A percentile compares a stretch with the other conserved stretches of the same genome.
Evolutionary conservation across 2,888 invertebrate genomes (phyloP).

Genomic region (Desoria tigrina): DNA sequence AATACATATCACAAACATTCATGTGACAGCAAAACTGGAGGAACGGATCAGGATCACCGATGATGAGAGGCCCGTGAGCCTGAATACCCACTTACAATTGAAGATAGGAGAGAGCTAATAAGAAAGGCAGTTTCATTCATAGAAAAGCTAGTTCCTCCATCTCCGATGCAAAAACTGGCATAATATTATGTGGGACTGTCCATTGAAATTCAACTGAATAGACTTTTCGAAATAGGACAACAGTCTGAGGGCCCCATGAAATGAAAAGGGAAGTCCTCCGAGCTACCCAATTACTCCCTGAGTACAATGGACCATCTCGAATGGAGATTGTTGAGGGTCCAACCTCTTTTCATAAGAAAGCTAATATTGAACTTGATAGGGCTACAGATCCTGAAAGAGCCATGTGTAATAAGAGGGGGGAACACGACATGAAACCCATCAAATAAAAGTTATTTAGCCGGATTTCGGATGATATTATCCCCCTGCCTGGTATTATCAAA

Average conservation of each 20-base stretch:
- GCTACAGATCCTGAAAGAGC: slow-evolving; percentile 28
- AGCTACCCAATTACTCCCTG: slow-evolving; percentile 54
- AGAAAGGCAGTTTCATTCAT: neutral
- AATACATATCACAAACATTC: too few relatives aligned
- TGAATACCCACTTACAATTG: slow-evolving; percentile 14
- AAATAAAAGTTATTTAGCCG: slow-evolving; percentile 6
- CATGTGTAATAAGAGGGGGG: slow-evolving; percentile 37
- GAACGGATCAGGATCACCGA: neutral
- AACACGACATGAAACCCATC: slow-evolving; percentile 15
- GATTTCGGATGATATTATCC: neutral
- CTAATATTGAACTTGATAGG: slow-evolving; percentile 54
- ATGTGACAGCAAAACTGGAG: too few relatives aligned
- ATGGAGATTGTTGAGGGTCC: slow-evolving; percentile 48
- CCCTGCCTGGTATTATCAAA: slow-evolving; percentile 3
- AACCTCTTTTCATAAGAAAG: slow-evolving; percentile 54
- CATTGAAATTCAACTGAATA: slow-evolving; percentile 41
- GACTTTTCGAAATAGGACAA: slow-evolving; percentile 43
- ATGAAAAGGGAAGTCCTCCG: slow-evolving; percentile 53
- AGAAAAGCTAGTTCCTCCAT: neutral
- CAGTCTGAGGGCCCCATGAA: slow-evolving; percentile 39
- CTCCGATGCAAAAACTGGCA: slow-evolving; percentile 3
- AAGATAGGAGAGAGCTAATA: slow-evolving; percentile 6
- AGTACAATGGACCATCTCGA: slow-evolving; percentile 51
- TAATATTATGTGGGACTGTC: slow-evolving; percentile 30
- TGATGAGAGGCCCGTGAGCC: neutral